Percentiles rank a stretch among this genome's conserved stretches.
These are phyloP conservation scores for Aleiodes alternator DNA, from an alignment of 2,888 invertebrate genomes.

Conservation along the genomic window DNA sequence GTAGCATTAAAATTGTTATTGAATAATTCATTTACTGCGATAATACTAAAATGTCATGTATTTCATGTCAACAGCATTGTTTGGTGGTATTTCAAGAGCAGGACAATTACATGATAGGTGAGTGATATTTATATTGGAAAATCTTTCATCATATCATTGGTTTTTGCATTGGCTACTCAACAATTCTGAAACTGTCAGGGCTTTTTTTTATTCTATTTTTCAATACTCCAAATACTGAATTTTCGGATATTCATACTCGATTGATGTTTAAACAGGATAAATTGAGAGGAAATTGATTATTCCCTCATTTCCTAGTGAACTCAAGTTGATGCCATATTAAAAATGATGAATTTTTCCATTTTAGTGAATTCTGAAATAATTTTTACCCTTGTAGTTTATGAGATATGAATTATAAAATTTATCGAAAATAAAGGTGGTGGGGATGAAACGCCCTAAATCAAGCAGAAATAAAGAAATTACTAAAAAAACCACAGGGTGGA, in stretches of 20 bases:
- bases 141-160: constrained; percentile 23
- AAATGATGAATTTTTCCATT: neutral
- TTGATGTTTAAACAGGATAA: neutral
- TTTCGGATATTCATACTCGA: neutral
- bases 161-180: neutral
- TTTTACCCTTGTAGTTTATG: too few species aligned
- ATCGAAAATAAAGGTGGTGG: too few species aligned
- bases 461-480: too few species aligned
- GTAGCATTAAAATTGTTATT: neutral
- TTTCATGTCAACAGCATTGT: constrained; percentile 29
- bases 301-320: too few species aligned
- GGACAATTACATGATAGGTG: neutral
- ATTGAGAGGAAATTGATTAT: neutral
- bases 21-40: constrained; percentile 6
- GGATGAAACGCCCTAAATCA: too few species aligned
- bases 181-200: constrained; percentile 13
- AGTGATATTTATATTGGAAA: constrained; percentile 29
- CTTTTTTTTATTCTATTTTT: neutral
- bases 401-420: too few species aligned
- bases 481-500: too few species aligned
- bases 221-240: neutral
- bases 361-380: too few species aligned
- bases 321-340: too few species aligned
- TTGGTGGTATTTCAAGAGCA: constrained; percentile 30
- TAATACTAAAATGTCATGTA: constrained; percentile 12